Base-by-base conservation (phyloP, 2,888 invertebrate genomes). In the Papilio elwesi region DNA sequence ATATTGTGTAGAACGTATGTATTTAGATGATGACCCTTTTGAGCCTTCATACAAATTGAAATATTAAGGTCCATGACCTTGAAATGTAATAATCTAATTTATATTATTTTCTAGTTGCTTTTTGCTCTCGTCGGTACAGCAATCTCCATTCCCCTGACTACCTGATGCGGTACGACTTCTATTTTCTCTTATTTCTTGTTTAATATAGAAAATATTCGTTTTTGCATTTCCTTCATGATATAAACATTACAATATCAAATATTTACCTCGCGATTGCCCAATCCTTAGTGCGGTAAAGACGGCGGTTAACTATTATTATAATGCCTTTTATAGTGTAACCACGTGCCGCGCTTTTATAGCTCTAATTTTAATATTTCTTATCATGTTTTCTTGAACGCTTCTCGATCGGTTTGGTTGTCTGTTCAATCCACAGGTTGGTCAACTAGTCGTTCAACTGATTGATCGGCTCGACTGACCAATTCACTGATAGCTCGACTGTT, bases 291-390 rank as follows among this genome's bases (percentile, higher is more conserved):
- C 38, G 59, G 59, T 62, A 43, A 43, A 43, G 38, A 43, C 15
- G 10, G 59, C n/a, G 59, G 43, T 62, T 11, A 43, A 62, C 59
- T 43, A 62, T 15, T 36, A 36, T 6, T 43, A 62, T 62, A 43
- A 62, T 62, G 43, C 59, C 15, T 43, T 62, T 1, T 43, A 6
- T 43, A 9, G 59, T 38, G 10, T 15, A 62, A 62, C 59, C 59
- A 62, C 59, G 59, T 62, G 59, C 43, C 43, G 43, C n/a, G n/a
- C 43, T 62, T 62, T 43, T 43, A 62, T 10, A 62, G 59, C 10
- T 15, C 43, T 10, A 43, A 15, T 43, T 43, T 13, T 38, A 4
- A n/a, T 2, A 11, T 10, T 5, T 55, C 11, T 11, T 26, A 6
- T n/a, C 38, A 57, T 36, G 9, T 12, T 13, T 26, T 16, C 0